These are phyloP conservation scores for Tridacna crocea DNA, from an alignment of 2,888 invertebrate species.

Conservation along the genomic window DNA sequence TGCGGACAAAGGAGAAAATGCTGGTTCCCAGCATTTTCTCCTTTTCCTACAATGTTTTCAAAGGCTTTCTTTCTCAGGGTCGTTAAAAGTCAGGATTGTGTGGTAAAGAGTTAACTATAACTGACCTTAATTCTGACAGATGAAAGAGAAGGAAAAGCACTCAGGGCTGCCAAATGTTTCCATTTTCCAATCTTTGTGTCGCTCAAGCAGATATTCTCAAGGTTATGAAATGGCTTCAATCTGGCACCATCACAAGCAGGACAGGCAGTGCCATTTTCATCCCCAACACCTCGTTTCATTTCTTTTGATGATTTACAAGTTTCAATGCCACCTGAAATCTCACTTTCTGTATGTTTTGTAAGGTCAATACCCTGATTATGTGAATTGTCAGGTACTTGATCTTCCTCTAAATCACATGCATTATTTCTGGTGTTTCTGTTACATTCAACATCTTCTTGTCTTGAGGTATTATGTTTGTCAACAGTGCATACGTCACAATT, in stretches of 20 bases:
- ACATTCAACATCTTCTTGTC: background rate
- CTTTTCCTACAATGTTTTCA: too few relatives aligned
- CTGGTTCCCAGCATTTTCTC: too few relatives aligned
- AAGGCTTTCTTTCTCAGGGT: too few relatives aligned
- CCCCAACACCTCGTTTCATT: background rate
- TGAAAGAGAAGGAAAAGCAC: constrained; percentile 70
- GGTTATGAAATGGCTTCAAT: constrained; percentile 54
- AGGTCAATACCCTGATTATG: background rate
- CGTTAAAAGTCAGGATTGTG: too few relatives aligned
- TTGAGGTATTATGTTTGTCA: background rate
- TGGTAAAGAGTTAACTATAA: too few relatives aligned
- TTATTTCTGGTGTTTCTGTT: background rate
- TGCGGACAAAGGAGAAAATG: too few relatives aligned
- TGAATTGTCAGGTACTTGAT: too few relatives aligned
- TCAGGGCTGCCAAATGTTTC: constrained; percentile 70
- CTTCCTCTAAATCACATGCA: background rate
- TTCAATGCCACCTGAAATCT: background rate
- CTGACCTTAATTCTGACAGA: constrained; percentile 75
- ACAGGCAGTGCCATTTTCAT: background rate
- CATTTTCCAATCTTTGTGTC: constrained; percentile 72
- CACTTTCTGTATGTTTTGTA: background rate
- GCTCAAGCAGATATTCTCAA: constrained; percentile 76
- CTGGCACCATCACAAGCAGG: background rate
- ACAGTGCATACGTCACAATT: background rate
- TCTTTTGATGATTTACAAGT: background rate